Conservation (phyloP, 2,888 invertebrate genomes). For the Scaptomyza cyrtandrae region DNA sequence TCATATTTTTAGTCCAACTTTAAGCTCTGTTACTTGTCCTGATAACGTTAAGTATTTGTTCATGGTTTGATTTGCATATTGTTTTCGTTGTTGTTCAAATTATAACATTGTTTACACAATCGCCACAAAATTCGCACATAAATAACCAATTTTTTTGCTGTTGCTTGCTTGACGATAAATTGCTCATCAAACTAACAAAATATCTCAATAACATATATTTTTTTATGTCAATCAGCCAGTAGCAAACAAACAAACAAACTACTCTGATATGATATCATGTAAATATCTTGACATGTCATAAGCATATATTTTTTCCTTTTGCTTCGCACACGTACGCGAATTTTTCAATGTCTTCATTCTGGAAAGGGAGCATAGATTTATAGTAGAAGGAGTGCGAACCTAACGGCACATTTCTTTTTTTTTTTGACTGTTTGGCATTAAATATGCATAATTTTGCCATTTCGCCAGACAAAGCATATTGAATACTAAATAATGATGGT, state of each 20-base stretch:
- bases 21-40: slow-evolving; percentile 1
- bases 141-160: slow-evolving; percentile 48
- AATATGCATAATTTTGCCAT: slow-evolving; percentile 81
- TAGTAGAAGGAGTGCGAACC: slow-evolving; percentile 26
- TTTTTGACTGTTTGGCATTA: slow-evolving; percentile 53
- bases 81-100: slow-evolving; percentile 23
- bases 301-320: neutral
- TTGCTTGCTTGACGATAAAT: slow-evolving; percentile 60
- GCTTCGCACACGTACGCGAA: slow-evolving; percentile 33
- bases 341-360: slow-evolving; percentile 48
- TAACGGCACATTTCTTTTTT: slow-evolving; percentile 30
- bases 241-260: slow-evolving; percentile 57
- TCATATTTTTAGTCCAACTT: slow-evolving; percentile 3
- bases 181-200: slow-evolving; percentile 74
- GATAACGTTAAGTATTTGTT: slow-evolving; percentile 32
- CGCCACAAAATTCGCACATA: slow-evolving; percentile 61
- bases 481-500: slow-evolving; percentile 76
- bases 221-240: slow-evolving; percentile 74
- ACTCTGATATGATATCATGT: slow-evolving; percentile 33
- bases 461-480: slow-evolving; percentile 76
- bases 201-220: slow-evolving; percentile 65
- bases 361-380: neutral
- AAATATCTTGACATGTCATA: slow-evolving; percentile 9
- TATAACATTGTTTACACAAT: slow-evolving; percentile 67
- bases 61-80: neutral